Base-by-base conservation (phyloP, 1,140 invertebrate genomes). In the Drosophila suzukii region DNA sequence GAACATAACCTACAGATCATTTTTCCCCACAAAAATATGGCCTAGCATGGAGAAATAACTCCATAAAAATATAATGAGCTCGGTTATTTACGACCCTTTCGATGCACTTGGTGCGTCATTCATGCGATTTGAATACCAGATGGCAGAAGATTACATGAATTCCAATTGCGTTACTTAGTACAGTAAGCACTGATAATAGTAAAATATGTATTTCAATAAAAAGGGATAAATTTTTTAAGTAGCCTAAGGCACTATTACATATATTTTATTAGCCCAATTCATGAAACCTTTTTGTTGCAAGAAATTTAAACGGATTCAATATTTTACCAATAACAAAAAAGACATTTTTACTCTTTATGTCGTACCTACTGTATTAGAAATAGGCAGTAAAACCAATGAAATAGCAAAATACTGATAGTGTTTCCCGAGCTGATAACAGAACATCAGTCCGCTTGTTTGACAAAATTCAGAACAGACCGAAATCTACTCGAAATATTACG, bases 401-500 rank as follows among this genome's bases (percentile, higher is more conserved):
- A 73, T 72, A 13, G 17, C 3, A 50, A 44, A 39, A n/a, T 20
- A 32, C 34, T 50, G 44, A 51, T 34, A 61, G 41, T 47, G 2
- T 7, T 60, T 17, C 8, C 3, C 1, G 1, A 6, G 7, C 50
- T 74, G 70, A 74, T 74, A 74, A 74, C 50, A 17, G 12, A 61
- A 74, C 50, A 55, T 11, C 20, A 39, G 50, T 58, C 17, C 30
- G 30, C 32, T 24, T 71, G 67, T 30, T 71, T 47, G 36, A 55
- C 39, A 53, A 27, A 43, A 32, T 15, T n/a, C 32, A 15, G 32
- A 41, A 44, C 27, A 44, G 13, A 50, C 39, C 32, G 24, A 38
- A 34, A 41, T 27, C 30, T 62, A 76, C 55, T 77, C 68, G 11
- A 57, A 43, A 50, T 51, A 67, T 51, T 47, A 47, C 51, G 73